Percentiles rank a stretch among this genome's conserved stretches.
These are phyloP conservation scores for Malurus melanocephalus DNA, from an alignment of 2,113 vertebrate species.

Conservation along the genomic window DNA sequence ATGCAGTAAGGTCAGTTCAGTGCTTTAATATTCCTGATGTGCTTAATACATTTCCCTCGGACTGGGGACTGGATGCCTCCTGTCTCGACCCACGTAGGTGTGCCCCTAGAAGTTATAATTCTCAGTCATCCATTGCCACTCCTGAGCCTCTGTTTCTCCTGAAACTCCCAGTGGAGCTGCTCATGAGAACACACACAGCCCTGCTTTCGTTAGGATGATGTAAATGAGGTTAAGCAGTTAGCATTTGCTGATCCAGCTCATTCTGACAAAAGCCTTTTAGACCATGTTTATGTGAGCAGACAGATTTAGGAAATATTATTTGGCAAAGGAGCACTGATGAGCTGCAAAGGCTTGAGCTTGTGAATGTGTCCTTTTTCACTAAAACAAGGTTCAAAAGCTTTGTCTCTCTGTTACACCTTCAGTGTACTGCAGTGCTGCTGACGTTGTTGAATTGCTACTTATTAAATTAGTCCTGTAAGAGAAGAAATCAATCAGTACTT, in stretches of 20 bases:
- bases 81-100: not conserved
- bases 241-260: constrained; percentile 26
- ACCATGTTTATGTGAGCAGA: not conserved
- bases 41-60: not conserved
- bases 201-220: not conserved
- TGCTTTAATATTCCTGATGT: not conserved
- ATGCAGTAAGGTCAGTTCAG: not conserved
- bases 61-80: not conserved
- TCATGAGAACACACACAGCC: not conserved
- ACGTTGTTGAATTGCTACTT: not conserved
- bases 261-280: constrained; percentile 16
- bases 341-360: not conserved
- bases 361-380: not conserved
- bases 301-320: not conserved
- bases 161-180: not conserved
- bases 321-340: not conserved
- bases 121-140: not conserved
- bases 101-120: not conserved
- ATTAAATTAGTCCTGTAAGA: not conserved
- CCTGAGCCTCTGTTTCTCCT: not conserved
- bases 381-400: not conserved
- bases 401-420: not conserved
- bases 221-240: constrained; percentile 14
- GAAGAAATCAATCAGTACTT: not conserved
- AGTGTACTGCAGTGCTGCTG: not conserved